Evolutionary conservation across 2,888 invertebrate species (phyloP).

Genomic region (Lithosia quadra): DNA sequence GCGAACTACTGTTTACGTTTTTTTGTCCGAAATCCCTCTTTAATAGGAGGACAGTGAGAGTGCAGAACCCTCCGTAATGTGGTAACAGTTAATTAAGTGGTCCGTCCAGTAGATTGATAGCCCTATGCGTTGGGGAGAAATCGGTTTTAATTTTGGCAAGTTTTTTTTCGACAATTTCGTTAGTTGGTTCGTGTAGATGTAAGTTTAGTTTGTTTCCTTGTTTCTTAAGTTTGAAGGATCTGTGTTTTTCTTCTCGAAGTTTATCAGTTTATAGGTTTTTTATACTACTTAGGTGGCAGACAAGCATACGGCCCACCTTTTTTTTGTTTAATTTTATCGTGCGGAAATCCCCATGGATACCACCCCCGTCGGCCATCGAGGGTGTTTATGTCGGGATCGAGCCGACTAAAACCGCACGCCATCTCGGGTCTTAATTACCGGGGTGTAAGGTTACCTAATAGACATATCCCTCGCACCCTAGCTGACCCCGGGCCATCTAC

Average conservation of each 20-base stretch:
- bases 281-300: too few species aligned
- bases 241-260: not conserved
- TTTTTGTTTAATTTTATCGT: too few species aligned
- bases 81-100: slow-evolving; percentile 53
- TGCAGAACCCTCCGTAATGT: slow-evolving; percentile 28
- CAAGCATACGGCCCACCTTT: too few species aligned
- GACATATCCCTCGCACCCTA: too few species aligned
- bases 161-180: slow-evolving; percentile 14
- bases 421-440: too few species aligned
- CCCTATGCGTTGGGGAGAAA: slow-evolving; percentile 40
- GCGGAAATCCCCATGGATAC: too few species aligned
- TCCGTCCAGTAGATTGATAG: slow-evolving; percentile 55
- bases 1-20: slow-evolving; percentile 20
- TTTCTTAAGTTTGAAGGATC: not conserved
- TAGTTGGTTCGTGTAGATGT: not conserved
- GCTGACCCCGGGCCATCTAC: too few species aligned
- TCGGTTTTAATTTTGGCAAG: slow-evolving; percentile 25
- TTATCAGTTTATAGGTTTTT: too few species aligned
- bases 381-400: too few species aligned
- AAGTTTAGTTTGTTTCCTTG: not conserved
- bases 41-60: slow-evolving; percentile 36
- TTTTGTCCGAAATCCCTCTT: slow-evolving; percentile 22
- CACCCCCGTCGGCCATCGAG: too few species aligned
- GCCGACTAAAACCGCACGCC: too few species aligned
- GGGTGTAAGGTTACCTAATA: too few species aligned